Evolutionary conservation across 2,888 invertebrate species (phyloP).

Genomic region (Iselma pallidipennis): DNA sequence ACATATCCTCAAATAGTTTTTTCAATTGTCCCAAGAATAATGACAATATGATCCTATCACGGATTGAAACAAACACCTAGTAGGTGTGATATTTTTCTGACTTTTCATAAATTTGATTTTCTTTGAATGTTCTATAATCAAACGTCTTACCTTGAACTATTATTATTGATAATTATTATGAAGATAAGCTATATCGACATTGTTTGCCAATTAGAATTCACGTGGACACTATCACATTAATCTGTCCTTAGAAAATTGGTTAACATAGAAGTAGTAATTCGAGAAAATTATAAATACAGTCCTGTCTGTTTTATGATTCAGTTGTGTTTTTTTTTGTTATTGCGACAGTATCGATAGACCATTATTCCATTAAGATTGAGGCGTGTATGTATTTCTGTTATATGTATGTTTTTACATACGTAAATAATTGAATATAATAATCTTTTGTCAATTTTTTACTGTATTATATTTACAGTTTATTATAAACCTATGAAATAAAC

Average conservation of each 20-base stretch:
- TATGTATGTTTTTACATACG: too few species aligned
- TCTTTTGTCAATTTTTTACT: not conserved
- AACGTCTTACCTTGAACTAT: not conserved
- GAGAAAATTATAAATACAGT: not conserved
- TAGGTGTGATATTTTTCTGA: not conserved
- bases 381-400: too few species aligned
- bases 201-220: not conserved
- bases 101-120: not conserved
- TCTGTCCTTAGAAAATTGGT: not conserved
- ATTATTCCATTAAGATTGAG: constrained; percentile 2
- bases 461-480: not conserved
- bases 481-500: constrained; percentile 3
- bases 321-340: too few species aligned
- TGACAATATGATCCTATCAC: too few species aligned
- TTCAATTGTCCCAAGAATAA: too few species aligned
- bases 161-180: not conserved
- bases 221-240: not conserved
- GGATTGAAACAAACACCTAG: too few species aligned
- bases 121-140: not conserved
- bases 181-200: not conserved
- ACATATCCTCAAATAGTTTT: too few species aligned
- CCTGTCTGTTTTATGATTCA: not conserved
- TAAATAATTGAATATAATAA: not conserved
- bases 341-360: too few species aligned
- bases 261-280: not conserved